Percentiles rank a stretch among this genome's conserved stretches.
phyloP scores from a whole-genome alignment of 2,888 invertebrate species.

The Aspidiotus rigidus region DNA sequence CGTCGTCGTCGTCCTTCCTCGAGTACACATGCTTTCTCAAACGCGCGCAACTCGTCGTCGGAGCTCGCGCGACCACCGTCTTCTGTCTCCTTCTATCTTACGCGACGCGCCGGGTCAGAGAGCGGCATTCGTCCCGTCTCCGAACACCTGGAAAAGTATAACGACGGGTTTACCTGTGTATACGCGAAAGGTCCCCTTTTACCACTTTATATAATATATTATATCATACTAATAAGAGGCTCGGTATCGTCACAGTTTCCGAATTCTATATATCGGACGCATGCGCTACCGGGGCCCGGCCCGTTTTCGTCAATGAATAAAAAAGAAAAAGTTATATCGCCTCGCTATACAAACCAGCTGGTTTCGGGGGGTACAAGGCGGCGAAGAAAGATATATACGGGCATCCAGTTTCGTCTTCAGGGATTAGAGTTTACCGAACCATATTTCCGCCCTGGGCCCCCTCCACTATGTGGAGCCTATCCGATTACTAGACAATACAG shows the following conservation, averaged over 20 bases:
- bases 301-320: no score
- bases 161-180: conserved; percentile 20
- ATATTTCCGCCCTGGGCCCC: conserved; percentile 18
- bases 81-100: not conserved
- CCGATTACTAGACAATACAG: no score
- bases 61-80: not conserved
- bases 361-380: not conserved
- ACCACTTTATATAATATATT: not conserved
- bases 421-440: conserved; percentile 20
- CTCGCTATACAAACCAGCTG: no score
- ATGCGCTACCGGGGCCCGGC: not conserved
- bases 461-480: not conserved
- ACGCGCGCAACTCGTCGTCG: conserved; percentile 27
- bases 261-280: not conserved
- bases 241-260: conserved; percentile 6
- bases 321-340: no score
- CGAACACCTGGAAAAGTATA: conserved; percentile 29
- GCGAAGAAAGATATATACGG: not conserved
- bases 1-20: conserved; percentile 12
- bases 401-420: conserved; percentile 3
- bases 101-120: not conserved
- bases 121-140: not conserved
- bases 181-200: not conserved
- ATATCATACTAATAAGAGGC: conserved; percentile 5
- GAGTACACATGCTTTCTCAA: not conserved